Evolutionary conservation across 1,140 invertebrate genomes (phyloP), one percentile per base, ranked within the genome.

Genomic region (Drosophila kikkawai): DNA sequence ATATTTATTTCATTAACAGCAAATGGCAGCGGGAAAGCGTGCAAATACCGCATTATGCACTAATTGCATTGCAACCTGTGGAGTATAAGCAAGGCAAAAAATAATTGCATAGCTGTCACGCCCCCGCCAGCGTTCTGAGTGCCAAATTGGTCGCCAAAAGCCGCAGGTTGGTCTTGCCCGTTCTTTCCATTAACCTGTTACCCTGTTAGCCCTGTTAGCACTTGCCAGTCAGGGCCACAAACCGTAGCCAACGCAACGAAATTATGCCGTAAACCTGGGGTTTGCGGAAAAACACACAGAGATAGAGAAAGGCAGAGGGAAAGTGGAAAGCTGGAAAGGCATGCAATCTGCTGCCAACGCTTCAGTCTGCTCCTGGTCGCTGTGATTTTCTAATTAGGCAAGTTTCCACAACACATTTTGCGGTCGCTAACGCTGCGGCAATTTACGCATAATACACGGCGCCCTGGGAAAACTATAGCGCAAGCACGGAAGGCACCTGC

Each of bases 381-480:
- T 84, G 77, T 88, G 84, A 87, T 87, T 87, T 87, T 87, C 80
- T 87, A 90, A 87, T 87, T 87, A 87, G 80, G 78, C 66, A 70
- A 71, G 69, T 84, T 87, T 64, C 58, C 66, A 67, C 69, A 32
- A 36, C 69, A 58, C 65, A 87, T 81, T 84, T 84, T 73, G 63
- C 60, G 80, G 83, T 87, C 65, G 81, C 68, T 75, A 70, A 65
- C 59, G 64, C 36, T 77, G 80, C 84, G 66, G 67, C 71, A 77
- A 83, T 88, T 88, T 88, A 80, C 80, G 71, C 75, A 82, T 86
- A 61, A 71, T 60, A 65, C 74, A 78, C 34, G 41, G 58, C 13
- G 15, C n/a, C 29, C 12, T 26, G 57, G n/a, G 15, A 51, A 48
- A 61, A 48, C 19, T 19, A 41, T n/a, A n/a, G 26, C 32, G 51